Evolutionary conservation across 2,888 invertebrate genomes (phyloP).

Genomic region (Auanema freiburgensis): DNA sequence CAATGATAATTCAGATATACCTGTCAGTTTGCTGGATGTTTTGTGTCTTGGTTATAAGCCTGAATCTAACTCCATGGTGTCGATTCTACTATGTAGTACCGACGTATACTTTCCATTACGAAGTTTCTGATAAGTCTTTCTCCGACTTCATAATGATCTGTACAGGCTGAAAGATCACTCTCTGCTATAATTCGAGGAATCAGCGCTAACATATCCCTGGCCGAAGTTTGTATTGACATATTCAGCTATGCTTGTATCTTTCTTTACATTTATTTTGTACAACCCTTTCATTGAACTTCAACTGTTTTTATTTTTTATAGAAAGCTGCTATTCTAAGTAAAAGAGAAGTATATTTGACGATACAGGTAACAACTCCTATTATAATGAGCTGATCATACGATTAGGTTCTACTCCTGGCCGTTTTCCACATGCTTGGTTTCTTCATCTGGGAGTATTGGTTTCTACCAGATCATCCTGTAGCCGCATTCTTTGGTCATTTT

Average conservation of each 20-base stretch:
- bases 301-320: slow-evolving; percentile 17
- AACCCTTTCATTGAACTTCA: neutral
- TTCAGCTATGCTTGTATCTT: slow-evolving; percentile 33
- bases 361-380: slow-evolving; percentile 20
- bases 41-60: slow-evolving; percentile 25
- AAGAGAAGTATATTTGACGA: slow-evolving; percentile 34
- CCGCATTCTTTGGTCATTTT: slow-evolving; percentile 39
- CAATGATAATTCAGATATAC: slow-evolving; percentile 23
- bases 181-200: slow-evolving; percentile 19
- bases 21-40: slow-evolving; percentile 20
- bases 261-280: slow-evolving; percentile 29
- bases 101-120: slow-evolving; percentile 41
- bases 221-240: slow-evolving; percentile 31
- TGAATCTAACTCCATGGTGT: slow-evolving; percentile 28
- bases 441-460: slow-evolving; percentile 41
- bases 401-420: slow-evolving; percentile 28
- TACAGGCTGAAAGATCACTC: slow-evolving; percentile 17
- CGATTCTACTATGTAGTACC: slow-evolving; percentile 36
- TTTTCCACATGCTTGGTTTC: slow-evolving; percentile 37
- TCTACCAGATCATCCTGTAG: slow-evolving; percentile 32
- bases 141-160: neutral
- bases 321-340: slow-evolving; percentile 34
- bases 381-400: neutral
- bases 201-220: slow-evolving; percentile 31
- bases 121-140: slow-evolving; percentile 12